Evolutionary conservation across 2,113 vertebrate genomes (phyloP).

Genomic region (Natator depressus): DNA sequence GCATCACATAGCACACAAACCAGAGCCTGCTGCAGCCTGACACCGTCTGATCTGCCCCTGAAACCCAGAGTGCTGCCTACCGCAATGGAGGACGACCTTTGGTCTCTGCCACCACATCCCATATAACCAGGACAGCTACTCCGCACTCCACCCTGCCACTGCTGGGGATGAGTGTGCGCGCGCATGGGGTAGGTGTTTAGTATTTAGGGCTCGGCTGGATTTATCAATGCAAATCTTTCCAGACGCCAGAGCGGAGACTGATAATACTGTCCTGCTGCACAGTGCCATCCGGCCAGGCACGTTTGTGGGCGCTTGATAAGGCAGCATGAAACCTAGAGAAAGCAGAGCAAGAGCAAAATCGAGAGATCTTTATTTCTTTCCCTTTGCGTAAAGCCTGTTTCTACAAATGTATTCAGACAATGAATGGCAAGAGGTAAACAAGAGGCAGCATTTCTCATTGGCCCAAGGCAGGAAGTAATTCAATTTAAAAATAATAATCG

Average conservation of each 20-base stretch:
- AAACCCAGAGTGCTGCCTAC: background rate
- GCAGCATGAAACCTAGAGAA: background rate
- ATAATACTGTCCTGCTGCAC: too few relatives aligned
- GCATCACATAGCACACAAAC: background rate
- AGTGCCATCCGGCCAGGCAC: background rate
- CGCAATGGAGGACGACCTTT: background rate
- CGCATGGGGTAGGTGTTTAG: background rate
- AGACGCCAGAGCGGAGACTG: background rate
- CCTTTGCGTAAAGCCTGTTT: background rate
- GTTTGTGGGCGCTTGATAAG: background rate
- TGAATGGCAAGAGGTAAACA: background rate
- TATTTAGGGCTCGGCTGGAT: background rate
- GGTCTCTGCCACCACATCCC: background rate
- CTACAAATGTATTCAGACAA: background rate
- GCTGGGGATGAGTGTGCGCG: background rate
- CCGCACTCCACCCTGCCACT: background rate
- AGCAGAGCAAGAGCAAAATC: background rate
- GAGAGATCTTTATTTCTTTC: background rate
- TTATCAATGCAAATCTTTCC: background rate
- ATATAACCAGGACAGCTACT: background rate
- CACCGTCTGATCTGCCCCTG: background rate
- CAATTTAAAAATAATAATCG: background rate
- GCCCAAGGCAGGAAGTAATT: background rate
- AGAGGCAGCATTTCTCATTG: background rate
- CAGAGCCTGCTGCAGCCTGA: background rate